Base-by-base conservation (phyloP, 2,797 vertebrate genomes). In the Eidolon dupreanum region DNA sequence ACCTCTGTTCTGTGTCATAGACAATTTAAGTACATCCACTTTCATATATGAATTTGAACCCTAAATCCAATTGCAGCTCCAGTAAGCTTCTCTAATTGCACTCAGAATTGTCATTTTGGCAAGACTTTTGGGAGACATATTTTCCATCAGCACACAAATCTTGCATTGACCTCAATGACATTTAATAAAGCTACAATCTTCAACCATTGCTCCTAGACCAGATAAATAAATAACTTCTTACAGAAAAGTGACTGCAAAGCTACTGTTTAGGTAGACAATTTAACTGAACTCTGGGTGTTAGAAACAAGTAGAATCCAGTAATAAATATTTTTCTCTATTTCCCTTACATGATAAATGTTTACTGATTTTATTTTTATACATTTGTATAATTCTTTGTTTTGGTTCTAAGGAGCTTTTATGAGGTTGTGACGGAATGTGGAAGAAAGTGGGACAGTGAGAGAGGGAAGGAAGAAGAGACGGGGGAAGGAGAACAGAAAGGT, bases 181-280 rank as follows among this genome's bases (percentile, higher is more conserved):
- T 86, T 95, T 90, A 96, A 94, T 94, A 98, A 96, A 94, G 63
- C 66, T 77, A 92, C 63, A 94, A 73, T 90, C 90, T 43, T 20
- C 61, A 94, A 70, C 77, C 71, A 82, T 51, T 91, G 49, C 41
- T 96, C n/a, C 55, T 74, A 81, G 79, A 88, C 28, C 36, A 82
- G 68, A 86, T 95, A 94, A 85, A 90, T 81, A 96, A 95, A 84
- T 75, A 91, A 85, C 65, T 81, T 55, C 22, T 87, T 66, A 70
- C 9, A 63, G 59, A 49, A 68, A 57, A 83, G 1, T 28, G 85
- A 13, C 74, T 36, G 7, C n/a, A 74, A 84, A 95, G 3, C 20
- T 73, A 78, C 12, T 68, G 59, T 51, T 77, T n/a, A 82, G n/a
- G 68, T 77, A 41, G 43, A 65, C 49, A 81, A 84, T 53, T 93